Conservation (phyloP, 2,113 vertebrate species). For the Edolisoma coerulescens region DNA sequence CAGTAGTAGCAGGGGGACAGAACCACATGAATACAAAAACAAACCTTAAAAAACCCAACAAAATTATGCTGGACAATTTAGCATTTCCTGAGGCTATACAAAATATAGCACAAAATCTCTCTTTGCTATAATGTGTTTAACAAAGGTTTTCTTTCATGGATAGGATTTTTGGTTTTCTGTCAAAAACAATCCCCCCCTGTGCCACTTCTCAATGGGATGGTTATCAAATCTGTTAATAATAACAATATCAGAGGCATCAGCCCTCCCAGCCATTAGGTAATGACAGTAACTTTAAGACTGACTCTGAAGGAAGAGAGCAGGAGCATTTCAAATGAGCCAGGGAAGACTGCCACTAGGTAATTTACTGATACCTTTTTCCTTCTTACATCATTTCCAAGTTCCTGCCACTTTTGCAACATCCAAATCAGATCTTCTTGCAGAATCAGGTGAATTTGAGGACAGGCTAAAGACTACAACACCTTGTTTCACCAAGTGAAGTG, state of each 20-base stretch:
- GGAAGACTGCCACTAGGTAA: neutral
- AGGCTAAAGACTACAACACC: neutral
- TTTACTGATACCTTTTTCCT: neutral
- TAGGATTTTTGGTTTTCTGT: neutral
- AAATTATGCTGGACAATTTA: neutral
- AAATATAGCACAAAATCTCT: neutral
- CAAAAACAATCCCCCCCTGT: neutral
- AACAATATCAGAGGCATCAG: neutral
- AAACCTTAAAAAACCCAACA: neutral
- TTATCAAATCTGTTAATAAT: neutral
- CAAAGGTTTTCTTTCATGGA: neutral
- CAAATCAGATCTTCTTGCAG: neutral
- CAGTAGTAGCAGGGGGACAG: accelerated
- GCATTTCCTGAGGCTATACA: neutral
- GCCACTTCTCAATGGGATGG: neutral
- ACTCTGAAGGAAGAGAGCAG: neutral
- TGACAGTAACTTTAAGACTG: neutral
- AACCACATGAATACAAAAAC: neutral
- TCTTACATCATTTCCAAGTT: neutral
- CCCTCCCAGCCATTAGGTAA: neutral
- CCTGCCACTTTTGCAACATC: neutral
- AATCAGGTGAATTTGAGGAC: neutral
- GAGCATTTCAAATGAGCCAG: neutral
- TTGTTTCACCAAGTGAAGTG: neutral
- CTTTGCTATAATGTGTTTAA: neutral